Percentiles rank a stretch among this genome's conserved stretches.
Evolutionary conservation across 2,888 invertebrate species (phyloP).

Genomic region (Perizoma flavofasciatum): DNA sequence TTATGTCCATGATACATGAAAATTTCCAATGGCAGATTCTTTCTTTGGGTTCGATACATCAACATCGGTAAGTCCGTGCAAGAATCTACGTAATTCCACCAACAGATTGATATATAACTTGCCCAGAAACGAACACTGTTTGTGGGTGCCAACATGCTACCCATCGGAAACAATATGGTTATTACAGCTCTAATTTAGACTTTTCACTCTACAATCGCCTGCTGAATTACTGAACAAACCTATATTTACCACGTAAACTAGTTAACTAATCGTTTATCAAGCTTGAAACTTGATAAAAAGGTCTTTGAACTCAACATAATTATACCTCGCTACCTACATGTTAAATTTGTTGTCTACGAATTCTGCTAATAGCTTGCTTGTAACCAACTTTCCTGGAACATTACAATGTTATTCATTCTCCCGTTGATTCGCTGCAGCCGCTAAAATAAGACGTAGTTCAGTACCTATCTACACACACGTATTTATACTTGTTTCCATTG

Average conservation of each 20-base stretch:
- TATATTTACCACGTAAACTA: conserved; percentile 9
- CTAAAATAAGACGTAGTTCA: neutral
- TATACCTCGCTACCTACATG: conserved; percentile 36
- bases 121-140: conserved; percentile 33
- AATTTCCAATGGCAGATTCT: conserved; percentile 92
- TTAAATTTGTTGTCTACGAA: conserved; percentile 46
- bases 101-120: conserved; percentile 49
- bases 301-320: conserved; percentile 27
- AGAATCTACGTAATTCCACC: conserved; percentile 42
- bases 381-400: conserved; percentile 15
- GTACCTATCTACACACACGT: conserved; percentile 1
- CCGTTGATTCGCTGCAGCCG: too few relatives aligned
- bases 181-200: conserved; percentile 34
- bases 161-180: conserved; percentile 26
- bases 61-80: conserved; percentile 86
- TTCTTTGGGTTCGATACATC: conserved; percentile 94
- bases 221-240: conserved; percentile 16
- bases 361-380: conserved; percentile 38
- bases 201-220: conserved; percentile 36
- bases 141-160: conserved; percentile 69
- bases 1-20: conserved; percentile 85
- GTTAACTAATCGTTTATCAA: conserved; percentile 3
- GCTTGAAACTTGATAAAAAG: conserved; percentile 21
- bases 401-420: conserved; percentile 15
- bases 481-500: neutral